Base-by-base conservation (phyloP, 2,113 vertebrate species). In the Brachyhypopomus gauderio region DNA sequence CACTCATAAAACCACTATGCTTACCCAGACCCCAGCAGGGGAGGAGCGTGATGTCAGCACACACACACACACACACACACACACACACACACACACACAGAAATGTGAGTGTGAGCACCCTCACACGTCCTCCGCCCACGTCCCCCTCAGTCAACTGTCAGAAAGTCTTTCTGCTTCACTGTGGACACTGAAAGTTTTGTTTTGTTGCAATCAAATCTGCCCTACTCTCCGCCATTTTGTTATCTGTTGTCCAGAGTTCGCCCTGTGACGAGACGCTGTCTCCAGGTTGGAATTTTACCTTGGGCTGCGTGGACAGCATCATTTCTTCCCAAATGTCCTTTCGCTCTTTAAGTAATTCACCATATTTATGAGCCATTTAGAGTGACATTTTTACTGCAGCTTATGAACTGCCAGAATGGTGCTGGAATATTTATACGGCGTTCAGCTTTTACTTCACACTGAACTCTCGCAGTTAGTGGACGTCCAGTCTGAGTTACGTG, bases 261-360 rank as follows among this genome's bases (percentile, higher is more conserved):
- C 70, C 72, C 5, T 59, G 76, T 62, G 64, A 67, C 64, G 11
- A 67, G 45, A 30, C 73, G 23, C 59, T 11, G 1, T 34, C 71
- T 60, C 63, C 12, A 23, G 59, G 38, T 80, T 38, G 62, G 66
- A 84, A 80, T 72, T 86, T 81, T 75, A 71, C 75, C 71, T 71
- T 60, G 3, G 63, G 30, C 55, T 67, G 64, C 56, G 48, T 38
- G 38, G 48, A 27, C 22, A 67, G 34, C 58, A 58, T 78, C 83
- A 86, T 83, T 69, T 30, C 30, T 30, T 30, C 30, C 45, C 45
- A 52, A 1, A 14, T 52, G 6, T 45, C 41, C 41, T 11, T 45
- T 11, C 41, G 14, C 45, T 11, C 45, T 52, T 52, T 52, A 52
- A 52, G 12, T 11, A 52, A 52, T 14, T 3, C 12, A 3, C 45